These are phyloP conservation scores for Musca vetustissima DNA, from an alignment of 1,140 invertebrate genomes.

Conservation along the genomic window DNA sequence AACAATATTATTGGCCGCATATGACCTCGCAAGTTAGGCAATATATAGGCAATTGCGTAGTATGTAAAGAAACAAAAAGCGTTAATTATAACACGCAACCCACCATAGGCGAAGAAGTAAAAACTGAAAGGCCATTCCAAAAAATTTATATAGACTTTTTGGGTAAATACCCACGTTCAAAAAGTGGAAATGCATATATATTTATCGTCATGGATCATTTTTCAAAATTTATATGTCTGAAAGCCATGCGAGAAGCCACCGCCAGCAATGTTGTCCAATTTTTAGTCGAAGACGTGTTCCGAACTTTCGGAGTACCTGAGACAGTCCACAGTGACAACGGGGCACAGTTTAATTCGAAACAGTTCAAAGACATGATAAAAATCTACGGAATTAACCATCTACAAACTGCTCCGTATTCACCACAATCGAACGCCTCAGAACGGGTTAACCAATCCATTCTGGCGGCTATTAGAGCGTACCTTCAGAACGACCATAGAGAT, in stretches of 20 bases:
- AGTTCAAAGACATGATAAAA: not conserved
- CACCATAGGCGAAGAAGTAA: too few species aligned
- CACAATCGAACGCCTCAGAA: not conserved
- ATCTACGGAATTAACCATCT: not conserved
- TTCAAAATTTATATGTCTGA: not conserved
- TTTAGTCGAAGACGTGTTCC: not conserved
- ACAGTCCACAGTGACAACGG: too few species aligned
- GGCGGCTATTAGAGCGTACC: not conserved
- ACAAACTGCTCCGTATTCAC: not conserved
- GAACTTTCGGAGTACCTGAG: too few species aligned
- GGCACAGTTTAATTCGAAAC: conserved; percentile 10
- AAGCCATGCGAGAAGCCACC: not conserved
- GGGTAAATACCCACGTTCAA: not conserved
- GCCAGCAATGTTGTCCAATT: not conserved
- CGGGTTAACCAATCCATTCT: too few species aligned
- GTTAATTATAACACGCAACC: too few species aligned
- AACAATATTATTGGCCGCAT: conserved; percentile 3
- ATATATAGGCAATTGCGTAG: conserved; percentile 2
- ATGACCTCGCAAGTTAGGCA: not conserved
- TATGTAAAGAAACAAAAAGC: not conserved
- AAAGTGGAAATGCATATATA: not conserved
- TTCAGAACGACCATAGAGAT: not conserved
- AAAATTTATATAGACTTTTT: too few species aligned
- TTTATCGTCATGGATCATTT: not conserved
- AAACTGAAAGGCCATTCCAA: too few species aligned